Percentiles rank a stretch among this genome's conserved stretches.
These are phyloP conservation scores for Listrodromus nycthemerus DNA, from an alignment of 2,888 invertebrate genomes.

Conservation along the genomic window DNA sequence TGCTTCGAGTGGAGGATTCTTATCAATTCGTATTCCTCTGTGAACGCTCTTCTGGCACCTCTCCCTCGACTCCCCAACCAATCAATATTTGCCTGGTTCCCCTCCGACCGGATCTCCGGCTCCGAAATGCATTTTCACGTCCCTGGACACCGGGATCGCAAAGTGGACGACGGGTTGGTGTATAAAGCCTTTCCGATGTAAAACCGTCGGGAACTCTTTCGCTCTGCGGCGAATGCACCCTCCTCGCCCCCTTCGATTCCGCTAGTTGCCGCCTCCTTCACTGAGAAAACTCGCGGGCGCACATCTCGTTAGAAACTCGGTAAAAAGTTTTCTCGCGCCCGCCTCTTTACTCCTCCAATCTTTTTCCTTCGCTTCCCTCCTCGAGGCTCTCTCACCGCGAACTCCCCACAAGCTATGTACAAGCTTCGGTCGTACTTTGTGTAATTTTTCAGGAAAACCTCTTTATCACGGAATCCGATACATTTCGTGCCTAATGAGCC, in stretches of 20 bases:
- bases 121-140: constrained; percentile 50
- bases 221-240: constrained; percentile 28
- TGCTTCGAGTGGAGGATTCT: constrained; percentile 10
- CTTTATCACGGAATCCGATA: constrained; percentile 14
- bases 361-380: constrained; percentile 56
- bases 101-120: constrained; percentile 42
- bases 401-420: constrained; percentile 18
- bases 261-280: constrained; percentile 19
- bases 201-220: constrained; percentile 40
- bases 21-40: constrained; percentile 32
- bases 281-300: constrained; percentile 48
- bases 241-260: constrained; percentile 42
- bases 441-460: constrained; percentile 19
- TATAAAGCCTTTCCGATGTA: constrained; percentile 59
- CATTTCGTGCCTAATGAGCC: constrained; percentile 47
- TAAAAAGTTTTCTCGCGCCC: constrained; percentile 70
- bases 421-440: constrained; percentile 36
- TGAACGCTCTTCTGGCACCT: not conserved
- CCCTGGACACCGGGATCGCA: constrained; percentile 40
- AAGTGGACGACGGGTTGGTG: constrained; percentile 63
- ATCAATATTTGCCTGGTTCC: constrained; percentile 52
- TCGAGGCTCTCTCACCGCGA: constrained; percentile 19
- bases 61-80: not conserved
- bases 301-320: constrained; percentile 78
- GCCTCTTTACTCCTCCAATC: constrained; percentile 52